Evolutionary conservation across 2,888 invertebrate genomes (phyloP).

Genomic region (Caenorhabditis sp.): DNA sequence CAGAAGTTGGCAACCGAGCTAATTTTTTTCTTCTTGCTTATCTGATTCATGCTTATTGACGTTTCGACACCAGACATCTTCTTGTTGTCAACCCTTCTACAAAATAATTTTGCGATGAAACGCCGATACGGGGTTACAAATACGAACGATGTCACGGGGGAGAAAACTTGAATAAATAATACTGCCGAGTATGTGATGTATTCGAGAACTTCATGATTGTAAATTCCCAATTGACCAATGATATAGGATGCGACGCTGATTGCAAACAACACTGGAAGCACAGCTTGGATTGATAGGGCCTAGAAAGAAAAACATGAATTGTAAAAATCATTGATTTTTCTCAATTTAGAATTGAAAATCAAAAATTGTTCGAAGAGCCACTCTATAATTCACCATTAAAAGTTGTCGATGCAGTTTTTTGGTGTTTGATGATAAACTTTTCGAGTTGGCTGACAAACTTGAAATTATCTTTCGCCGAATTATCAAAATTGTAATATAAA

Average conservation of each 20-base stretch:
- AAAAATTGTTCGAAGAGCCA: too few species aligned
- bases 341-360: too few species aligned
- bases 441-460: conserved; percentile 18
- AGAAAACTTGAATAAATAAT: conserved; percentile 29
- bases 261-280: conserved; percentile 31
- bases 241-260: conserved; percentile 40
- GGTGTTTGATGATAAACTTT: conserved; percentile 34
- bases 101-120: conserved; percentile 16
- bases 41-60: too few species aligned
- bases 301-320: neutral
- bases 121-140: conserved; percentile 37
- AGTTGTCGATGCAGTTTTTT: conserved; percentile 38
- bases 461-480: conserved; percentile 28
- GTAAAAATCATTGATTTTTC: too few species aligned
- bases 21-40: too few species aligned
- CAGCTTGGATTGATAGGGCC: conserved; percentile 7
- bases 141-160: conserved; percentile 36
- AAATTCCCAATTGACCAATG: conserved; percentile 37
- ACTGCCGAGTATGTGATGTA: conserved; percentile 36
- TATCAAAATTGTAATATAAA: conserved; percentile 29
- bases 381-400: conserved; percentile 21
- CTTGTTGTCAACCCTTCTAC: neutral
- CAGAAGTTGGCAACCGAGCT: too few species aligned
- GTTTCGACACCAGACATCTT: too few species aligned
- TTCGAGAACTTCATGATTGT: conserved; percentile 39